phyloP scores from a whole-genome alignment of 2,888 invertebrate genomes.

The Diaprepes abbreviatus region DNA sequence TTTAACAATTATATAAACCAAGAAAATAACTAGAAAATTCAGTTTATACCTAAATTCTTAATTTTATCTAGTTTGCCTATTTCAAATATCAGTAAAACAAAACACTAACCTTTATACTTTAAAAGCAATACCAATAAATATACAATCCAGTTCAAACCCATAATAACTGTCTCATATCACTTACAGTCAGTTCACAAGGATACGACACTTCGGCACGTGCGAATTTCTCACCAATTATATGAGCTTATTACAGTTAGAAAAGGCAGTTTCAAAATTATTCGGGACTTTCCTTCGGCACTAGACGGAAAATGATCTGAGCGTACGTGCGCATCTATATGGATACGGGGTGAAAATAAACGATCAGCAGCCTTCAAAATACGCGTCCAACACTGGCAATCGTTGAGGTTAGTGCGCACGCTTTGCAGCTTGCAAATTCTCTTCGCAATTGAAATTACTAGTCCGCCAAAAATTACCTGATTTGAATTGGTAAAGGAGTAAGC shows the following conservation, averaged over 20 bases:
- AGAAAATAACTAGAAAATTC: no score
- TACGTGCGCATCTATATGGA: constrained; percentile 41
- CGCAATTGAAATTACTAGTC: constrained; percentile 42
- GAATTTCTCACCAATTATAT: constrained; percentile 28
- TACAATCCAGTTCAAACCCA: constrained; percentile 31
- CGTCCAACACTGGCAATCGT: constrained; percentile 14
- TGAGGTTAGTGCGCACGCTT: constrained; percentile 40
- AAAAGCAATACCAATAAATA: constrained; percentile 18
- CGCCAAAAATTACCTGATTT: constrained; percentile 45
- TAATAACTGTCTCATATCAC: constrained; percentile 40
- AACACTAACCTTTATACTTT: constrained; percentile 31
- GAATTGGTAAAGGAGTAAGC: constrained; percentile 37
- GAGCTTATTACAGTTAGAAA: constrained; percentile 25
- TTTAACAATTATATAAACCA: no score
- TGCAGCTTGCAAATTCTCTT: constrained; percentile 38
- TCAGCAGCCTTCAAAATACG: constrained; percentile 29
- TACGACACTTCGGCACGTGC: constrained; percentile 31
- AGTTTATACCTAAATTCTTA: no score
- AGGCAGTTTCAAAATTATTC: constrained; percentile 26
- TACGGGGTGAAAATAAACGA: constrained; percentile 39
- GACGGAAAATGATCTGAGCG: constrained; percentile 30
- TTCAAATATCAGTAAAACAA: no score
- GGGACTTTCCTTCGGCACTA: constrained; percentile 22
- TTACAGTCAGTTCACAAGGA: constrained; percentile 1
- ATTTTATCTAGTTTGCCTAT: no score